Evolutionary conservation across 2,113 vertebrate species (phyloP).

Genomic region (Upupa epops): DNA sequence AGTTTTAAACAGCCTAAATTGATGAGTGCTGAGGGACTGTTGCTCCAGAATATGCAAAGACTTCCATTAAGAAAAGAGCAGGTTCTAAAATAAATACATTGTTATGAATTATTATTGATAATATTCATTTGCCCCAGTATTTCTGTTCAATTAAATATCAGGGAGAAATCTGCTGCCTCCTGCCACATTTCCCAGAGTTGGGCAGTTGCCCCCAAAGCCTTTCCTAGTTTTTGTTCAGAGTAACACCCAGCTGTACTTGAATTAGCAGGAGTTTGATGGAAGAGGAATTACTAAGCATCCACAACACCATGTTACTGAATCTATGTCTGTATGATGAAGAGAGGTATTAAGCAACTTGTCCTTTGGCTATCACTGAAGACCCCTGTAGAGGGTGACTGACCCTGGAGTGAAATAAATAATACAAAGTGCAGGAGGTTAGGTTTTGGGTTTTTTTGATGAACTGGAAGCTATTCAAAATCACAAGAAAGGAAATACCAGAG

Average conservation of each 20-base stretch:
- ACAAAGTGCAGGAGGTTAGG: neutral
- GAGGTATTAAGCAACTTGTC: neutral
- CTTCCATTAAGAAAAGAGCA: neutral
- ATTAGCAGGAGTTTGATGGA: neutral
- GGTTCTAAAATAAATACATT: neutral
- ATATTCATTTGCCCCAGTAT: neutral
- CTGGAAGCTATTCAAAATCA: neutral
- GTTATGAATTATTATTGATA: neutral
- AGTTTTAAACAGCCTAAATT: neutral
- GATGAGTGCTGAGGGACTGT: neutral
- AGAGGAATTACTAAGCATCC: neutral
- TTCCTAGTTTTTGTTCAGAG: neutral
- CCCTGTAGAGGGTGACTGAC: neutral
- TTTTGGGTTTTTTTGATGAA: neutral
- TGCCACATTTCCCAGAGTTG: neutral
- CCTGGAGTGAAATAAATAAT: neutral
- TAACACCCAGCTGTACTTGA: neutral
- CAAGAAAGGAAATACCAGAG: neutral
- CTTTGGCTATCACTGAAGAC: neutral
- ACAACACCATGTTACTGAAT: rapidly evolving
- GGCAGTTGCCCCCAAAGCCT: neutral
- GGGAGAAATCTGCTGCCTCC: neutral
- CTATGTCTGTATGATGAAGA: neutral
- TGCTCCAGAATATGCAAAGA: neutral
- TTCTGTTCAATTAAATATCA: neutral